Conservation (phyloP, 1,140 invertebrate species). For the Drosophila sucinea region DNA sequence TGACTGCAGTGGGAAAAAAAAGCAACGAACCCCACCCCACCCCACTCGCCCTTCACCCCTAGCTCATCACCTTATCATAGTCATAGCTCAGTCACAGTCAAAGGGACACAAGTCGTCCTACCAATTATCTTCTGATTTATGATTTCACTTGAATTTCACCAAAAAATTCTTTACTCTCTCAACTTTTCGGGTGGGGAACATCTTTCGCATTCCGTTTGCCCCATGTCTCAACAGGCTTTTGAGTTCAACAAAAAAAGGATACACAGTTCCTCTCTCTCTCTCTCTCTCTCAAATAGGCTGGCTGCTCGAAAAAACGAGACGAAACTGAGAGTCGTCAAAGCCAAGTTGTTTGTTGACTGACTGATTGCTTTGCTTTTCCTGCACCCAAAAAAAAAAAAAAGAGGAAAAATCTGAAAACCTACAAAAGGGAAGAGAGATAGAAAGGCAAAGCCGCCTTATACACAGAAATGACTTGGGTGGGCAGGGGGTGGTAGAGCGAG, state of each 20-base stretch:
- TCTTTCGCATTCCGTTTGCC: slow-evolving; percentile 2
- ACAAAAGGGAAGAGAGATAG: slow-evolving; percentile 6
- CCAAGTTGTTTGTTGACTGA: slow-evolving; percentile 62
- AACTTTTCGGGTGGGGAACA: background rate
- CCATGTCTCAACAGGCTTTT: slow-evolving; percentile 48
- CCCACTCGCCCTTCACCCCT: background rate
- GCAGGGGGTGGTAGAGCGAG: background rate
- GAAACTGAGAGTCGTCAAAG: slow-evolving; percentile 52
- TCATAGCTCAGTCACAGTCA: slow-evolving; percentile 7
- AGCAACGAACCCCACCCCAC: background rate
- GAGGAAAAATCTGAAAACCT: slow-evolving; percentile 22
- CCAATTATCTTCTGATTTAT: slow-evolving; percentile 61
- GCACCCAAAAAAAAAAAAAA: slow-evolving; percentile 34
- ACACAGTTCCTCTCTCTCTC: background rate
- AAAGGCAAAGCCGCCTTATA: background rate
- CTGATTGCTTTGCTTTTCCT: slow-evolving; percentile 67
- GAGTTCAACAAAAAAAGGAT: slow-evolving; percentile 23
- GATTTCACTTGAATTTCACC: slow-evolving; percentile 56
- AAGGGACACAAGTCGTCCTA: slow-evolving; percentile 14
- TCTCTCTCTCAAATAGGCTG: background rate
- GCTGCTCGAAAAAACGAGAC: slow-evolving; percentile 25
- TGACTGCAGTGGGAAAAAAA: slow-evolving; percentile 28
- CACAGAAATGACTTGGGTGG: slow-evolving; percentile 7
- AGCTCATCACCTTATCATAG: background rate
- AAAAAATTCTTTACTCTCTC: slow-evolving; percentile 23